Evolutionary conservation across 2,113 vertebrate species (phyloP).

Genomic region (Echinops telfairi): DNA sequence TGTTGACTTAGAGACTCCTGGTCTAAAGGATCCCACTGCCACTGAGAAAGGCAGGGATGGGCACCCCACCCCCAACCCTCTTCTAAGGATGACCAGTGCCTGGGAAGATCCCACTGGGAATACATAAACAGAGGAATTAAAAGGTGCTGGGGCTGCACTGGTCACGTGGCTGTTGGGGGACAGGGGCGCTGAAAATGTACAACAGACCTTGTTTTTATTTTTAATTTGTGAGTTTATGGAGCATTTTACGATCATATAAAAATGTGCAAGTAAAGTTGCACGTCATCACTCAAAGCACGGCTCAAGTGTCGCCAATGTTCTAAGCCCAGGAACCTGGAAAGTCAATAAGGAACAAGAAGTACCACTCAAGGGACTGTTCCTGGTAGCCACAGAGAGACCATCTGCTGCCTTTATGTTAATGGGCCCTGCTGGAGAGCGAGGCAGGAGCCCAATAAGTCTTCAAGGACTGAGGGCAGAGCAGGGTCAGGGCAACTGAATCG

Average conservation of each 20-base stretch:
- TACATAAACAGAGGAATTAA: background rate
- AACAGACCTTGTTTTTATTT: constrained; percentile 46
- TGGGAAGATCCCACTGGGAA: background rate
- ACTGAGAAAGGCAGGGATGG: too few species aligned
- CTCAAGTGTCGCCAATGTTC: background rate
- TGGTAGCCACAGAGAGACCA: background rate
- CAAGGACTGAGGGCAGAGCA: rapidly evolving
- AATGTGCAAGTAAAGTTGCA: constrained; percentile 25
- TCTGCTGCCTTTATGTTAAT: background rate
- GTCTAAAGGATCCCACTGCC: background rate
- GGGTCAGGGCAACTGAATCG: too few species aligned
- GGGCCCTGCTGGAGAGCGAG: background rate
- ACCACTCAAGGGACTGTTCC: background rate
- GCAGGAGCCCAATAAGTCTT: background rate
- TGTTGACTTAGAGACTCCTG: background rate
- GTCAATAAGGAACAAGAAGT: background rate
- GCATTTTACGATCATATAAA: constrained; percentile 60
- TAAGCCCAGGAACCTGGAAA: background rate
- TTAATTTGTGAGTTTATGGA: constrained; percentile 58
- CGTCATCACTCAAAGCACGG: background rate
- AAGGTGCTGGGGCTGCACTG: background rate
- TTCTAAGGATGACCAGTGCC: background rate
- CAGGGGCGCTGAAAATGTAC: background rate
- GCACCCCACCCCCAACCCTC: background rate
- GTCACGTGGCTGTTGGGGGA: background rate